Evolutionary conservation across 2,888 invertebrate genomes (phyloP), one percentile per base, ranked within the genome.

Genomic region (Sialis lutaria): DNA sequence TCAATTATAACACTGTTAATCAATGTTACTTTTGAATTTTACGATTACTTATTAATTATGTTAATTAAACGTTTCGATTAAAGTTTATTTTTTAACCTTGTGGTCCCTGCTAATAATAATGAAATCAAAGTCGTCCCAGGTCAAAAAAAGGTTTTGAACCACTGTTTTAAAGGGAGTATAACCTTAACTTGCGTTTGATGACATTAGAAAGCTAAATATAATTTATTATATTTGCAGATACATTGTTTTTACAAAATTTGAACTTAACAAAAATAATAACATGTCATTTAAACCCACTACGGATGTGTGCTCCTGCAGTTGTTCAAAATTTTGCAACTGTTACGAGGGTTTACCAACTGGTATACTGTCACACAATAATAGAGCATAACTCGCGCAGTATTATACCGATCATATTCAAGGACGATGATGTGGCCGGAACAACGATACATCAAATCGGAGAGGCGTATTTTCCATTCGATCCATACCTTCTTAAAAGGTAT

Each of bases 381-480:
- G 91, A 95, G 62, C 77, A 82, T 55, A 95, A 95, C 65, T 64
- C 75, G 0, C 69, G 87, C 42, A 72, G 69, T 43, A 67, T 67
- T 47, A 58, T 80, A 48, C 77, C 79, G 1, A 68, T 72, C 1
- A 65, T 76, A 2, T 72, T 74, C 54, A 66, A 67, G 9, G 69
- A 71, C 56, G 68, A 70, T 6, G 64, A 63, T 51, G 67, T 68
- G 6, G 53, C 59, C 6, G 49, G 58, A 6, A 50, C 59, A 6
- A 54, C 60, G 8, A 57, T 56, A 2, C 64, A 67, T 37, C 69
- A 71, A 35, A 57, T 74, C 9, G 68, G 70, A 47, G 67, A 57
- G 46, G 67, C 75, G 2, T 90, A 84, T 69, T 95, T 90, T 61
- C 95, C 95, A 0, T 95, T 92, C 60, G 92, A 92, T 66, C 90